A percentile compares a stretch with the other conserved stretches of the same genome.
These are phyloP conservation scores for Bolinopsis microptera DNA, from an alignment of 37 sponge, comb jelly and placozoan species.

Conservation along the genomic window DNA sequence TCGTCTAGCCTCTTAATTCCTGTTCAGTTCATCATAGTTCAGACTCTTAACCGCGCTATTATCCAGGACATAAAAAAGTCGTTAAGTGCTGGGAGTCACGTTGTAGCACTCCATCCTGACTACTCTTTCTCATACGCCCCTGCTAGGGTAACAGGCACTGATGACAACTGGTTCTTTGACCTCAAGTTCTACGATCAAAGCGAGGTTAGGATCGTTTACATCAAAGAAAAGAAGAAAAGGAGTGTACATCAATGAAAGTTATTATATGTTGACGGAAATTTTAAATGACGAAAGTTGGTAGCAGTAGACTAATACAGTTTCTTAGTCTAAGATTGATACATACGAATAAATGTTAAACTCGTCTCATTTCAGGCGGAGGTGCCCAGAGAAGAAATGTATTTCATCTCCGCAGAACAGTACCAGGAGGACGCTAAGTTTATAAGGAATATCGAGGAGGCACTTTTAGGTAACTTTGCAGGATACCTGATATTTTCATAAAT, in stretches of 20 bases:
- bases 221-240: too few species aligned
- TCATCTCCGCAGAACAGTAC: constrained; percentile 25
- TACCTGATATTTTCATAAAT: not conserved
- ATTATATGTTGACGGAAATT: too few species aligned
- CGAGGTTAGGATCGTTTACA: constrained; percentile 17
- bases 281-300: too few species aligned
- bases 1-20: not conserved
- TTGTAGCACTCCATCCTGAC: constrained; percentile 43
- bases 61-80: not conserved
- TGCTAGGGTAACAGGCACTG: not conserved
- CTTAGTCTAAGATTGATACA: too few species aligned
- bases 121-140: constrained; percentile 61
- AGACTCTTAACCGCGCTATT: too few species aligned
- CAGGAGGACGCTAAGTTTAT: constrained; percentile 10
- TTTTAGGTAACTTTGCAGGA: not conserved
- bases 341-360: too few species aligned
- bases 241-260: too few species aligned
- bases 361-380: constrained; percentile 41
- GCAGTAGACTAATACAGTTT: too few species aligned
- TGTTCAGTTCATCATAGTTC: not conserved
- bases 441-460: constrained; percentile 18
- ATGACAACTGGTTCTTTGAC: not conserved
- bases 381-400: constrained; percentile 42
- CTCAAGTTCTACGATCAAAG: not conserved
- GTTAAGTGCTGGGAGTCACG: not conserved